Base-by-base conservation (phyloP, 2,113 vertebrate species). In the Forbesichthys papilliferus region DNA sequence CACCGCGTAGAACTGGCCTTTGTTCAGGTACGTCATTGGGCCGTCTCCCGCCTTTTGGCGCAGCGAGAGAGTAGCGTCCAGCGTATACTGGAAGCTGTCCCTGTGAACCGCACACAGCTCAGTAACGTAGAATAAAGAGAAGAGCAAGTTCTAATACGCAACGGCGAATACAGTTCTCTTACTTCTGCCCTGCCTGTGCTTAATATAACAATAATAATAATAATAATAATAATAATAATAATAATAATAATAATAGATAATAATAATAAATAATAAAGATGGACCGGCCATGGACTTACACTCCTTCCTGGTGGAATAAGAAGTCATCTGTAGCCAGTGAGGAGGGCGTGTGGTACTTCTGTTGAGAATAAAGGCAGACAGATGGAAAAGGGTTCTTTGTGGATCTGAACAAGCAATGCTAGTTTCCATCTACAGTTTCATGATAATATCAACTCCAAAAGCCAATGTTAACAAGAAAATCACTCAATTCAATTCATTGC, bases 21-120 rank as follows among this genome's bases (percentile, higher is more conserved):
- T 98, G 92, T 99, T 99, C 92, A 99, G 80, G 83, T 99, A 99
- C 18, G 96, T 98, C 96, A 99, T 99, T 1, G 97, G 97, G 1
- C 95, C 96, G 64, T 98, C 97, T 3, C 95, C 96, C 81, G 97
- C 95, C 85, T 98, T 99, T 79, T 97, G 96, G 10, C 97, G 96
- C 34, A 96, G 94, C 1, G 97, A 99, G 63, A 96, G 96, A 42
- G 94, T 95, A 16, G 97, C 97, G 66, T 99, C 97, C 88, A 99
- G 84, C 0, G 93, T 96, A 75, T 98, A 99, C 68, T 96, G 95
- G 90, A 98, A 97, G 2, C 95, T 95, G 79, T 95, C 95, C 52
- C 94, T 96, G 86, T 20, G 49, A 74, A 77, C 9, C 9, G 48
- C 18, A 52, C 48, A 42, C 0, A 57, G 7, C 7, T 6, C 36